Conservation (phyloP, 92 coral and sea anemone species). For the Zoanthus sociatus region DNA sequence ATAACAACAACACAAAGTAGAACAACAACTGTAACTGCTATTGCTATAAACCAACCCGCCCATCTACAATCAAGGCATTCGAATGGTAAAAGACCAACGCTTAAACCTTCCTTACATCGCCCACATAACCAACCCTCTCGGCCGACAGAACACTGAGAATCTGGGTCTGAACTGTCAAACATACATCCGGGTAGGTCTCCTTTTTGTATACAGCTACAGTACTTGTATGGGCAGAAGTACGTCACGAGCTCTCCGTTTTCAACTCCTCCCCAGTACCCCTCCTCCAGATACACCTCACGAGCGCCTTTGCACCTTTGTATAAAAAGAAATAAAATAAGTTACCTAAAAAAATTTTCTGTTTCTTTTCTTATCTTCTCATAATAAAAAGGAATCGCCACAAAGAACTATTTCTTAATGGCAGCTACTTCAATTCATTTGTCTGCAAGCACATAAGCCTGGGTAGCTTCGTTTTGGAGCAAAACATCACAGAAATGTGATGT, state of each 20-base stretch:
- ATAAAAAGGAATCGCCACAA: no score
- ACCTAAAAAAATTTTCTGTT: background rate
- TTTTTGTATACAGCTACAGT: slow-evolving; percentile 72
- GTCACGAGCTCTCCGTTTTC: slow-evolving; percentile 72
- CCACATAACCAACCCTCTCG: slow-evolving; percentile 90
- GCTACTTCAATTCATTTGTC: no score
- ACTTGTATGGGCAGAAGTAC: slow-evolving; percentile 83
- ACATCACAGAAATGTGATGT: no score
- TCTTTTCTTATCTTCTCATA: no score
- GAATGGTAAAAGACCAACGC: slow-evolving; percentile 75
- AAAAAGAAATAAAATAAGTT: background rate
- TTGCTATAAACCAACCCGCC: slow-evolving; percentile 70
- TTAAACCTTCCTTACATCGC: slow-evolving; percentile 65
- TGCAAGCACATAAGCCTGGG: no score
- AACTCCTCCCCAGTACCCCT: slow-evolving; percentile 96
- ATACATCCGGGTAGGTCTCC: slow-evolving; percentile 74
- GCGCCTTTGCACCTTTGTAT: slow-evolving; percentile 69
- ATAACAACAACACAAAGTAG: slow-evolving; percentile 72
- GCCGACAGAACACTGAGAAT: slow-evolving; percentile 74
- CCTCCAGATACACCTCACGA: slow-evolving; percentile 73
- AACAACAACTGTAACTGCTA: slow-evolving; percentile 64
- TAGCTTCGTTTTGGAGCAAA: no score
- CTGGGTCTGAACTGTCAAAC: slow-evolving; percentile 68
- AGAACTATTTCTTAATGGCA: no score
- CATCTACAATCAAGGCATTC: slow-evolving; percentile 69